Conservation (phyloP, 2,113 vertebrate genomes). For the Perognathus longimembris region DNA sequence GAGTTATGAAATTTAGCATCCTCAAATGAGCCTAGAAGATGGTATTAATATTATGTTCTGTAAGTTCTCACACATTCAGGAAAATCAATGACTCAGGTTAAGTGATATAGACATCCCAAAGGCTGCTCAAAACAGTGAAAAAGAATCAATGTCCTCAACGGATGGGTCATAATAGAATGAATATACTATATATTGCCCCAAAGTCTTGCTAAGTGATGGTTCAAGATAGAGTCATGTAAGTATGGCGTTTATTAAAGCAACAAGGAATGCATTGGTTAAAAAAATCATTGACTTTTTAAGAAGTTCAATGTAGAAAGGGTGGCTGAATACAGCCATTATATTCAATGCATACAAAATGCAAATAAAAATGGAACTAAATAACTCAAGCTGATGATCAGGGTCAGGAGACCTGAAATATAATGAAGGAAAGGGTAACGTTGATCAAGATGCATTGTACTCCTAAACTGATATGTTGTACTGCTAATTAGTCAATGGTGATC, state of each 20-base stretch:
- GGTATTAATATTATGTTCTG: background rate
- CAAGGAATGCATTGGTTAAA: background rate
- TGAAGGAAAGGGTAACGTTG: too few species aligned
- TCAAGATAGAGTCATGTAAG: background rate
- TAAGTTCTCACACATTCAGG: background rate
- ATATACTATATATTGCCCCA: background rate
- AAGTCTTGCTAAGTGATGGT: background rate
- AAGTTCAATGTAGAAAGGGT: background rate
- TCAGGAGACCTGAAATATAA: too few species aligned
- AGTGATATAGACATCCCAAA: background rate
- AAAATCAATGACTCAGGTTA: slow-evolving; percentile 1
- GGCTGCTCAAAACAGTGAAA: background rate
- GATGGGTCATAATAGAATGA: background rate
- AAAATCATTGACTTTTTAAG: background rate
- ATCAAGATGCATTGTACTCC: too few species aligned
- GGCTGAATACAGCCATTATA: too few species aligned
- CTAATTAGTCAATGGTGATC: background rate
- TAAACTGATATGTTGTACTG: too few species aligned
- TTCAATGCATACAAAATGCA: too few species aligned
- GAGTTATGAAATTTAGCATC: background rate
- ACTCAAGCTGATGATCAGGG: too few species aligned
- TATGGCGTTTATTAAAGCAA: background rate
- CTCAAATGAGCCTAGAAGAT: background rate
- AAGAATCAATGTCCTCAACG: slow-evolving; percentile 1
- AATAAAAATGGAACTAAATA: too few species aligned